Evolutionary conservation across 2,113 vertebrate species (phyloP), one percentile per base, ranked within the genome.

Genomic region (Grantiella picta): DNA sequence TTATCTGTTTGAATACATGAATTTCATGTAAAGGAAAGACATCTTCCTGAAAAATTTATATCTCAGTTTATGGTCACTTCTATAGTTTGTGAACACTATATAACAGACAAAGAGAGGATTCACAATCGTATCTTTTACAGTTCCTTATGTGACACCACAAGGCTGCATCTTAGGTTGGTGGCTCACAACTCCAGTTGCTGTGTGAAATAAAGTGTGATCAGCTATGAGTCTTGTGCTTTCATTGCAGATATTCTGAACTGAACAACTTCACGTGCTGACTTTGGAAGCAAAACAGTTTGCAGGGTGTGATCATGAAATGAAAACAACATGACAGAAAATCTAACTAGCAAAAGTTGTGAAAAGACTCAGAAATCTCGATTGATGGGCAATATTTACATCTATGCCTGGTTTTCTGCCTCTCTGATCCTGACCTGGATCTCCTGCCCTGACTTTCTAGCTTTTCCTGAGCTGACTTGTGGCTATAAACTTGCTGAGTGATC

Each of bases 151-250:
- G 47, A 24, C 33, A 81, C 18, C 19, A 65, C 6, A 81, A n/a
- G 15, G 36, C 15, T 77, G 16, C 19, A 17, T 54, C 21, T 44
- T 18, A 64, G 31, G 13, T 18, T 44, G 18, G 7, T 29, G 15
- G 49, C 35, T 54, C 61, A 45, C 35, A 49, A 7, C 21, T 40
- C 31, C 45, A 10, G 21, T 33, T 81, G 31, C 45, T 65, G 8
- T n/a, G 31, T 65, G 68, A 89, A 53, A 59, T 44, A 23, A 38
- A 22, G 13, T 69, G n/a, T 9, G 12, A 42, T 57, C 38, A 59
- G 5, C 35, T 40, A 35, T 0, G 0, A 59, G 28, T 33, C 57
- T 49, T 8, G 1, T 60, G 35, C 15, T 81, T 88, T 44, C 20
- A 35, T 35, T 49, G 28, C 17, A 54, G 63, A 35, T 25, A 54